Percentiles rank a stretch among this genome's conserved stretches.
Conservation (phyloP, 2,113 vertebrate genomes). For the Marmota flaviventris region DNA sequence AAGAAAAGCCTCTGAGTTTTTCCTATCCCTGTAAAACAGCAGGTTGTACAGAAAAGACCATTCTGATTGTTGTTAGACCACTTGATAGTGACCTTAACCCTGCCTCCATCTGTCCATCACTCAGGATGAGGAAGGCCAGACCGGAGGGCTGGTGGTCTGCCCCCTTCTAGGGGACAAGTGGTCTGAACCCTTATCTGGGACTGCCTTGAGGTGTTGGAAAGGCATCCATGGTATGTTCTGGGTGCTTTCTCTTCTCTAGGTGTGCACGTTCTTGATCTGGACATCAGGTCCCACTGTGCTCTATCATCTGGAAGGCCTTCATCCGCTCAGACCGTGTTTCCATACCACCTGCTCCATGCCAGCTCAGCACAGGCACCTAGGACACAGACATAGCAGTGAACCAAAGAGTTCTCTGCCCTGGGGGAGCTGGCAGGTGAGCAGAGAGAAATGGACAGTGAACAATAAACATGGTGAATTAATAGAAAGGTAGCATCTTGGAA, state of each 20-base stretch:
- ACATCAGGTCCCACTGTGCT: not conserved
- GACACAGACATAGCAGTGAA: not conserved
- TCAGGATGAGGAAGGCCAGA: not conserved
- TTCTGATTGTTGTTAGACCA: not conserved
- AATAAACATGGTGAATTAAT: accelerated
- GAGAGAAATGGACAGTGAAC: not conserved
- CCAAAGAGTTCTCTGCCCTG: not conserved
- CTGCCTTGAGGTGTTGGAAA: not conserved
- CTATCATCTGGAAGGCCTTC: not conserved
- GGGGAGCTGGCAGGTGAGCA: not conserved
- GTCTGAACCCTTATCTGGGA: no score
- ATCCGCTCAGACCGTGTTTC: not conserved
- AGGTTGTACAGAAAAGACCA: not conserved
- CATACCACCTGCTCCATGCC: not conserved
- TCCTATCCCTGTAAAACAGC: not conserved
- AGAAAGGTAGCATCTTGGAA: not conserved
- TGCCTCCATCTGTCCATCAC: not conserved
- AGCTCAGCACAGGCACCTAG: not conserved
- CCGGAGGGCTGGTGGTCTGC: not conserved
- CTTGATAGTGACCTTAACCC: not conserved
- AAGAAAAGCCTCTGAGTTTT: not conserved
- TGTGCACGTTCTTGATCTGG: not conserved
- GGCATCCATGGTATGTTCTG: not conserved
- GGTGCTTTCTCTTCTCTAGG: not conserved
- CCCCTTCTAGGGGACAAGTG: not conserved